Percentiles rank a stretch among this genome's conserved stretches.
phyloP scores from a whole-genome alignment of 2,113 vertebrate species.

The Sisor rabdophorus region DNA sequence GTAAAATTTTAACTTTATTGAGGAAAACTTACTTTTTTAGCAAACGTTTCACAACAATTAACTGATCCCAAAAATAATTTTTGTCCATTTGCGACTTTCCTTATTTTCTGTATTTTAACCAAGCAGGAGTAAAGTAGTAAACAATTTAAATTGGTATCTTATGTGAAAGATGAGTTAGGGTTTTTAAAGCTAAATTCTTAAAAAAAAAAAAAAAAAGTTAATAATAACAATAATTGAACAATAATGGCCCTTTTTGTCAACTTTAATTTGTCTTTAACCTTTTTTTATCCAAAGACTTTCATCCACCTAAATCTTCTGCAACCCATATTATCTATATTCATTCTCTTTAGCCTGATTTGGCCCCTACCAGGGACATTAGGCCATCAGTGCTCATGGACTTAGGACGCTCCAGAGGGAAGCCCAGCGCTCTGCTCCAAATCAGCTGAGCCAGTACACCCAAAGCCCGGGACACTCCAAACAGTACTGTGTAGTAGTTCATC shows the following conservation, averaged over 20 bases:
- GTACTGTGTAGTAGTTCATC: constrained; percentile 98
- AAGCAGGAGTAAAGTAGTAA: background rate
- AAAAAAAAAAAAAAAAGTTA: constrained; percentile 34
- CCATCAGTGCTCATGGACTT: constrained; percentile 96
- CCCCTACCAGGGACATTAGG: constrained; percentile 83
- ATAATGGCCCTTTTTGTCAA: constrained; percentile 58
- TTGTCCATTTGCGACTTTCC: background rate
- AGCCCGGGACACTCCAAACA: constrained; percentile 91
- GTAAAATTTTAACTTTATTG: constrained; percentile 1
- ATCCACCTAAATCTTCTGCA: constrained; percentile 40
- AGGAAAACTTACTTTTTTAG: constrained; percentile 8
- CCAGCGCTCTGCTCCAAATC: constrained; percentile 90
- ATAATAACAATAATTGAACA: constrained; percentile 48
- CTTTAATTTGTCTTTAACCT: constrained; percentile 69
- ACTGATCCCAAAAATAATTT: constrained; percentile 5
- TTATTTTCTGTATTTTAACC: background rate
- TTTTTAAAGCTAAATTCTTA: background rate
- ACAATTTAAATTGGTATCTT: background rate
- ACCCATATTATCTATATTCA: constrained; percentile 40
- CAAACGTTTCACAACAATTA: constrained; percentile 25
- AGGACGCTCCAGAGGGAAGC: constrained; percentile 92
- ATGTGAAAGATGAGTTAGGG: background rate
- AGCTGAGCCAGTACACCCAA: constrained; percentile 89
- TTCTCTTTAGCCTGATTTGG: constrained; percentile 77
- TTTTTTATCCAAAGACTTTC: constrained; percentile 50